Conservation (phyloP, 2,888 invertebrate genomes). For the Rhagonycha fulva region DNA sequence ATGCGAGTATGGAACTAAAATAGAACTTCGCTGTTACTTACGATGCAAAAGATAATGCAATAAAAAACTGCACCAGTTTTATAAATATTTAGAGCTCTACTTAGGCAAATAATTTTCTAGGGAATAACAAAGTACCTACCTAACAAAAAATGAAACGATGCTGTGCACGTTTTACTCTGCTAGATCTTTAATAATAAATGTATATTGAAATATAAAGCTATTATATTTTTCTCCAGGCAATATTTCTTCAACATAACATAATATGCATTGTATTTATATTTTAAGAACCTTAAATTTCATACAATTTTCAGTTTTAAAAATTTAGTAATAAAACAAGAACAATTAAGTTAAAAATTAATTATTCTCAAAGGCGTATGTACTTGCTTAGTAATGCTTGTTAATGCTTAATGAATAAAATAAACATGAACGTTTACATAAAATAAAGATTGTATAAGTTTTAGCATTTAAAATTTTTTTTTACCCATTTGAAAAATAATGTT, state of each 20-base stretch:
- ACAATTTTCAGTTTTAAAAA: background rate
- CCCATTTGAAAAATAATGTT: background rate
- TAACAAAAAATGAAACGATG: background rate
- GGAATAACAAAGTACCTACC: background rate
- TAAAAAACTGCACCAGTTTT: background rate
- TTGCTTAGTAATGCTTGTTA: background rate
- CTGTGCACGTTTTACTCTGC: background rate
- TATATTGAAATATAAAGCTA: conserved; percentile 1
- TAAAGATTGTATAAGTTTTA: background rate
- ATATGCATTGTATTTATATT: background rate
- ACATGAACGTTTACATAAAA: background rate
- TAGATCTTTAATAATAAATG: conserved; percentile 2
- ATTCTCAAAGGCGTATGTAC: background rate
- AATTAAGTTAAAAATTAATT: background rate
- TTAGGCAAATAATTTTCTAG: background rate
- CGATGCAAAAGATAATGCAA: background rate
- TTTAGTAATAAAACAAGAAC: background rate
- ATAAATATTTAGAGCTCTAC: background rate
- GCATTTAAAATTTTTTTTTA: background rate
- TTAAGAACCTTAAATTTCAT: background rate
- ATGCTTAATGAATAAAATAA: background rate
- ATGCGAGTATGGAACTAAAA: background rate
- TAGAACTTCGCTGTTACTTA: background rate
- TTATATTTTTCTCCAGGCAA: background rate
- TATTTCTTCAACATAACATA: background rate